phyloP scores from a whole-genome alignment of 2,113 vertebrate species.

The Bettongia penicillata region DNA sequence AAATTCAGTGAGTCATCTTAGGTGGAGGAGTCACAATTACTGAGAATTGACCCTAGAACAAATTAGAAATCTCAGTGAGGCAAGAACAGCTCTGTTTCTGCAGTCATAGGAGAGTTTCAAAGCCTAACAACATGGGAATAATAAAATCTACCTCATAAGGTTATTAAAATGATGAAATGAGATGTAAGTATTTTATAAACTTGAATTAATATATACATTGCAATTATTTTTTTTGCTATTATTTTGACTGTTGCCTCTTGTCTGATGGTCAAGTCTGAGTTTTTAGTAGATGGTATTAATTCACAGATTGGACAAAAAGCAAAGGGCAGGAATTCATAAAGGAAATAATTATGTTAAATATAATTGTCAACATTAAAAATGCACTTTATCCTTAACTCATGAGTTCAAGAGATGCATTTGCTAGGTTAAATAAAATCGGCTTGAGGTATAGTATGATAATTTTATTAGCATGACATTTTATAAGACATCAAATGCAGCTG shows the following conservation, averaged over 20 bases:
- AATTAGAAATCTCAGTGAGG: background rate
- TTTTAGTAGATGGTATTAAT: too few relatives aligned
- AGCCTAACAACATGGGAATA: too few relatives aligned
- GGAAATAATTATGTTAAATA: too few relatives aligned
- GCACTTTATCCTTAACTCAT: too few relatives aligned
- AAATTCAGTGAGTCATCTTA: background rate
- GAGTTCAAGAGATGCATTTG: too few relatives aligned
- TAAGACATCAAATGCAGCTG: too few relatives aligned
- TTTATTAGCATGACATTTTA: too few relatives aligned
- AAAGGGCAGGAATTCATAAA: too few relatives aligned
- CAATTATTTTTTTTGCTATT: background rate
- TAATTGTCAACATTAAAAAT: too few relatives aligned
- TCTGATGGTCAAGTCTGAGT: background rate
- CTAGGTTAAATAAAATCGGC: too few relatives aligned
- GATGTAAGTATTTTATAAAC: background rate
- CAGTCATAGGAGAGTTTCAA: background rate
- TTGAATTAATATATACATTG: background rate
- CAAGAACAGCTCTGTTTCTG: background rate
- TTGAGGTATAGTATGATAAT: too few relatives aligned
- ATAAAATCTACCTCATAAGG: background rate
- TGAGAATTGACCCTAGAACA: background rate
- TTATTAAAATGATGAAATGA: background rate
- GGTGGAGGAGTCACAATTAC: background rate
- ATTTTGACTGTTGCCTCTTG: background rate
- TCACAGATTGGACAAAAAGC: too few relatives aligned